phyloP scores from a whole-genome alignment of 1,140 invertebrate species.

The Onthophagus taurus region DNA sequence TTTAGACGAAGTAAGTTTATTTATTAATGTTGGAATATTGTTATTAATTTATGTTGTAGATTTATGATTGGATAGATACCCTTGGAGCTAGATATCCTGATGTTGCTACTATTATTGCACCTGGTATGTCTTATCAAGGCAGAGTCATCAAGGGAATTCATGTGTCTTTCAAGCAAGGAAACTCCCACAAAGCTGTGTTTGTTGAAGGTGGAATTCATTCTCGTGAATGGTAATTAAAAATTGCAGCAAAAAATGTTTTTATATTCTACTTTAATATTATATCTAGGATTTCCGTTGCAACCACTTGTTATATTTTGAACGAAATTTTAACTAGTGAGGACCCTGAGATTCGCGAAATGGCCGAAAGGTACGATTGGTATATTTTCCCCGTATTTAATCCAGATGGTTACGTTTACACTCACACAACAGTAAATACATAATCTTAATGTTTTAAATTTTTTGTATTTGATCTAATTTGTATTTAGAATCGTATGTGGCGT shows the following conservation, averaged over 20 bases:
- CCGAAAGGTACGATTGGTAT: constrained; percentile 57
- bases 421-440: constrained; percentile 9
- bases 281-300: constrained; percentile 56
- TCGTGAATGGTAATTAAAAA: constrained; percentile 8
- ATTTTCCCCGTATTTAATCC: constrained; percentile 62
- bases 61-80: constrained; percentile 40
- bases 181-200: constrained; percentile 34
- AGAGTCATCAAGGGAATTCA: constrained; percentile 53
- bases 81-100: constrained; percentile 40
- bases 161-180: constrained; percentile 39
- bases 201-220: constrained; percentile 53
- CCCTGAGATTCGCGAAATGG: constrained; percentile 39
- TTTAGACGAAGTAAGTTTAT: constrained; percentile 8
- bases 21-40: neutral
- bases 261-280: too few relatives aligned
- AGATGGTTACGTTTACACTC: constrained; percentile 67
- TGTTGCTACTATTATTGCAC: constrained; percentile 40
- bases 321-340: constrained; percentile 48
- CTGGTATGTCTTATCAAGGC: constrained; percentile 48
- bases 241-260: too few relatives aligned
- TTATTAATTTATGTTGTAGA: constrained; percentile 27
- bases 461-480: constrained; percentile 9
- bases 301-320: constrained; percentile 55
- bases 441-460: neutral
- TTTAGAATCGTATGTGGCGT: constrained; percentile 61